A percentile compares a stretch with the other conserved stretches of the same genome.
These are phyloP conservation scores for Labrus mixtus DNA, from an alignment of 2,113 vertebrate species.

Conservation along the genomic window DNA sequence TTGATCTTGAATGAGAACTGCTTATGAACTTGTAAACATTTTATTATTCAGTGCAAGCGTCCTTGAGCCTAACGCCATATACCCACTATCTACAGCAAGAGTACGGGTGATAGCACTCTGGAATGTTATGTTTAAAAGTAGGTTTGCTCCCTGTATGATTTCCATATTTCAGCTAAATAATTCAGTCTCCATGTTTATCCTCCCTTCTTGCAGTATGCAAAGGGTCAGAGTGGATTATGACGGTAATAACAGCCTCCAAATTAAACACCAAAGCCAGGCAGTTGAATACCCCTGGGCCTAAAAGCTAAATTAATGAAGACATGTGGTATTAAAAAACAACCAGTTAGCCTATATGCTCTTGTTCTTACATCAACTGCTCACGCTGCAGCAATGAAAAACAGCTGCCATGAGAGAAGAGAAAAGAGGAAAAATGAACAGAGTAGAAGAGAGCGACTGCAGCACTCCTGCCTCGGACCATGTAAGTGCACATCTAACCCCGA, in stretches of 20 bases:
- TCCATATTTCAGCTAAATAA: conserved; percentile 55
- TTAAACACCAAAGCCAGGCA: conserved; percentile 26
- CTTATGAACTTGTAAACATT: not conserved
- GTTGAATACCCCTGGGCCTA: conserved; percentile 23
- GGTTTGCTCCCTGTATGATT: conserved; percentile 23
- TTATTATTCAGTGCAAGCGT: not conserved
- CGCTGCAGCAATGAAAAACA: not conserved
- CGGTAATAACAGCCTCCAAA: conserved; percentile 11
- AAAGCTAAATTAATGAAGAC: conserved; percentile 55
- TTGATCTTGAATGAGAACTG: not conserved
- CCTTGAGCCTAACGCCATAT: not conserved
- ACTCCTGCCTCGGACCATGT: conserved; percentile 48
- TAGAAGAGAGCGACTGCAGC: conserved; percentile 11
- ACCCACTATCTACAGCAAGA: not conserved
- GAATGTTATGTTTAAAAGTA: not conserved
- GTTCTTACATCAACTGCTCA: conserved; percentile 2
- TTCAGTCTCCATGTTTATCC: conserved; percentile 49
- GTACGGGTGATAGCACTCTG: not conserved
- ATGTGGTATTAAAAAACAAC: conserved; percentile 16
- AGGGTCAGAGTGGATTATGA: conserved; percentile 51
- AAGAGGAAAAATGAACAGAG: conserved; percentile 15
- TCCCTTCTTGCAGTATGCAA: conserved; percentile 2
- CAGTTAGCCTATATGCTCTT: not conserved
- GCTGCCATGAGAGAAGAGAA: not conserved
- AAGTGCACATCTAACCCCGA: conserved; percentile 41